Percentiles rank a stretch among this genome's conserved stretches.
Evolutionary conservation across 2,113 vertebrate genomes (phyloP).

Genomic region (Acanthochromis polyacanthus): DNA sequence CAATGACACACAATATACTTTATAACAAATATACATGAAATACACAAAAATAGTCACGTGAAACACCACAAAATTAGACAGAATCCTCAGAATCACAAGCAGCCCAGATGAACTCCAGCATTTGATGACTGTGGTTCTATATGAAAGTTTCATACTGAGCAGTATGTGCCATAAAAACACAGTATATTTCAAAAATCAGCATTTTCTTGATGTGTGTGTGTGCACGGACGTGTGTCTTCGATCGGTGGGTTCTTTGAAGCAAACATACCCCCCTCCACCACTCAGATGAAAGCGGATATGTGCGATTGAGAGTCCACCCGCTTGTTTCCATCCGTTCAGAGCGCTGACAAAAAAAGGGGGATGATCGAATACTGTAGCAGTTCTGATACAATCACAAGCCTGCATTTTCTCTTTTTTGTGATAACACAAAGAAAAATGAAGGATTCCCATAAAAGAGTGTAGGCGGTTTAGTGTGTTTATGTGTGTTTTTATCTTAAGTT

Average conservation of each 20-base stretch:
- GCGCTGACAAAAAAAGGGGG: constrained; percentile 25
- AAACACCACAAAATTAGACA: neutral
- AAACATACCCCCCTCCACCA: constrained; percentile 35
- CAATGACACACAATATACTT: neutral
- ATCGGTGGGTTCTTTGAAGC: constrained; percentile 81
- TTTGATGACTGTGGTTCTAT: neutral
- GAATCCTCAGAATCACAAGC: constrained; percentile 28
- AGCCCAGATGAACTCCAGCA: neutral
- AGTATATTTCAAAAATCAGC: constrained; percentile 68
- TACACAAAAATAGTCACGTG: neutral
- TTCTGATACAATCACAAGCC: constrained; percentile 59
- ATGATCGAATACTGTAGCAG: constrained; percentile 61
- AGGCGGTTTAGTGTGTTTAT: neutral
- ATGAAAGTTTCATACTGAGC: neutral
- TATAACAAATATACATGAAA: neutral
- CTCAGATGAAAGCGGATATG: constrained; percentile 71
- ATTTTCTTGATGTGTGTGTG: constrained; percentile 43
- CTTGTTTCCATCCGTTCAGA: constrained; percentile 58
- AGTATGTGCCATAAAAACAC: neutral
- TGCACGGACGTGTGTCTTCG: constrained; percentile 47
- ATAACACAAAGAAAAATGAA: constrained; percentile 14
- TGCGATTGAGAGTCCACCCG: constrained; percentile 57
- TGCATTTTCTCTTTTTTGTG: constrained; percentile 15
- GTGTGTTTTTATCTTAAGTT: neutral
- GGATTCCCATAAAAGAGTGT: neutral